Base-by-base conservation (phyloP, 2,113 vertebrate species). In the Nyctibius bracteatus region DNA sequence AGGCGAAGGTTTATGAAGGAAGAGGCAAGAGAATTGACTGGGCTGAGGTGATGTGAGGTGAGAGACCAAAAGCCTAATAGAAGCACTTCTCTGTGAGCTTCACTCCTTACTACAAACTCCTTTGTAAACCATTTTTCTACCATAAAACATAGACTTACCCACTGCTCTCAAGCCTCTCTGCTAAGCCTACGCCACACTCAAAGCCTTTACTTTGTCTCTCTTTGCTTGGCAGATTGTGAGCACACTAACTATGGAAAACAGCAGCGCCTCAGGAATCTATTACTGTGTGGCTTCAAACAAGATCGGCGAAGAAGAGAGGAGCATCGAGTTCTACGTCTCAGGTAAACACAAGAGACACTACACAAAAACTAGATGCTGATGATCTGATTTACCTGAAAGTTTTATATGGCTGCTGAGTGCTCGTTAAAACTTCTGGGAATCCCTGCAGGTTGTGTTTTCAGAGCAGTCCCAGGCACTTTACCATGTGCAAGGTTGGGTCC, bases 261-360 rank as follows among this genome's bases (percentile, higher is more conserved):
- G 97, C 96, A 98, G 88, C 0, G 73, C 97, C 30, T 99, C 99
- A 0, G 99, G 99, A 8, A 75, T 96, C 17, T 99, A 97, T 70
- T 96, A 91, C 92, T 99, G 99, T 11, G 19, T 94, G 90, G 99
- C 99, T 46, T 72, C 77, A 41, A 99, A 99, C 96, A 92, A 96
- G 67, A 14, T 88, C 1, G 98, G 97, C 25, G 43, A 13, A 18
- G 97, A 95, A 47, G 93, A 79, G 74, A 94, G 98, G 78, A 97
- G 51, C 43, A 94, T 97, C 4, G 58, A 97, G 61, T 99, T 99
- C 97, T 99, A 98, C 8, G 97, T 99, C 39, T 97, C 98, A 92
- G 98, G 99, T 99, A 98, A 98, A 91, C 70, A 22, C 4, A 1
- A 6, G 35, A 67, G 37, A 51, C 23, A 5, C 19, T 31, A 9